These are phyloP conservation scores for Neosilurus mollespiculum DNA, from an alignment of 2,797 vertebrate species.

Conservation along the genomic window DNA sequence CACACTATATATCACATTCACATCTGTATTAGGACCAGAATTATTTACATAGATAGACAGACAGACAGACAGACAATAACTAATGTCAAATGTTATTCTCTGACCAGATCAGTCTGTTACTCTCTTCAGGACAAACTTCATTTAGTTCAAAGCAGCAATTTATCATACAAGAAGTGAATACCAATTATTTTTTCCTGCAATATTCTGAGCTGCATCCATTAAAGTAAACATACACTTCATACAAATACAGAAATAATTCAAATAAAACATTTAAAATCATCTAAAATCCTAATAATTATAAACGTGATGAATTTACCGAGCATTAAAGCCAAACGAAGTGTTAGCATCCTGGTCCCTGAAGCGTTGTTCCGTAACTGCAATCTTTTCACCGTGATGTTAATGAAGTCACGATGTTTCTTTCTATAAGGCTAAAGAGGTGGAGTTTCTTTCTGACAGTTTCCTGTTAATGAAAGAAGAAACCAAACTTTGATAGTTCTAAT, in stretches of 20 bases:
- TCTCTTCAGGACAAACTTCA: no score
- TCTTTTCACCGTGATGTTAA: background rate
- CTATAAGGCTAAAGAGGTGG: background rate
- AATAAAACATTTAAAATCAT: background rate
- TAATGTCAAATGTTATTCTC: background rate
- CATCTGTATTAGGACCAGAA: no score
- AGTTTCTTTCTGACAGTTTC: background rate
- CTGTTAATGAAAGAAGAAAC: background rate
- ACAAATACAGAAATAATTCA: background rate
- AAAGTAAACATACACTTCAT: background rate
- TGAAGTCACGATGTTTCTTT: background rate
- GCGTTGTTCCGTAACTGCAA: background rate
- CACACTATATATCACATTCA: no score
- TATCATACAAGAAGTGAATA: background rate
- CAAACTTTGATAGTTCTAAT: background rate
- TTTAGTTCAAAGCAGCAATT: background rate
- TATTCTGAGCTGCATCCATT: background rate
- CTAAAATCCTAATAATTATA: background rate
- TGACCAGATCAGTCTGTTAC: no score
- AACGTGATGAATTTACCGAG: background rate
- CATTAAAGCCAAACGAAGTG: background rate
- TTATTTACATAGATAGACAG: no score
- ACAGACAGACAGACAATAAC: no score
- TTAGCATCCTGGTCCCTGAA: background rate
- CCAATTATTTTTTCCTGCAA: background rate